These are phyloP conservation scores for Entosphenus tridentatus DNA, from an alignment of 2,113 vertebrate species.

Conservation along the genomic window DNA sequence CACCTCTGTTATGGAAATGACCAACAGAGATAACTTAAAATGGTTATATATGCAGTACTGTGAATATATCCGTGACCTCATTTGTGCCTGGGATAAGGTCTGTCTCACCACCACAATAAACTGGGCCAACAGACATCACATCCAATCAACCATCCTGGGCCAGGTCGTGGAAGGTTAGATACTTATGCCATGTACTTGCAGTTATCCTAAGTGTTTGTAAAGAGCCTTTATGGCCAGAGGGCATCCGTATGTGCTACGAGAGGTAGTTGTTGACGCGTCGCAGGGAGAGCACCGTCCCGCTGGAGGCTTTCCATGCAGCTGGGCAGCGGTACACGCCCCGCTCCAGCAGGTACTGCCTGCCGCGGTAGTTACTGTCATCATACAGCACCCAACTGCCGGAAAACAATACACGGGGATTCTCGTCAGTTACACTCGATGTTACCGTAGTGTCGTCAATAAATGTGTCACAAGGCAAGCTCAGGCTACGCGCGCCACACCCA, in stretches of 20 bases:
- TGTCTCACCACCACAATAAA: too few relatives aligned
- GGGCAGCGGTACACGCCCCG: constrained; percentile 47
- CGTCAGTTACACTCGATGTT: neutral
- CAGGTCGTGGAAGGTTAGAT: neutral
- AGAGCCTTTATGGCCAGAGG: constrained; percentile 9
- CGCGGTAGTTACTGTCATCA: constrained; percentile 65
- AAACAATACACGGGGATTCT: neutral
- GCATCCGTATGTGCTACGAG: constrained; percentile 26
- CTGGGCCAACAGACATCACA: neutral
- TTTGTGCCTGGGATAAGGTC: too few relatives aligned
- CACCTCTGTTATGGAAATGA: too few relatives aligned
- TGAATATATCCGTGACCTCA: too few relatives aligned
- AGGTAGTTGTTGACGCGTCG: constrained; percentile 48
- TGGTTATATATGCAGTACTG: too few relatives aligned
- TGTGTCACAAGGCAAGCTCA: neutral
- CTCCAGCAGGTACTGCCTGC: constrained; percentile 68
- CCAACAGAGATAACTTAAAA: too few relatives aligned
- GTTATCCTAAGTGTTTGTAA: constrained; percentile 17
- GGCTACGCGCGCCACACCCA: neutral
- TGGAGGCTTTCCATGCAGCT: constrained; percentile 48
- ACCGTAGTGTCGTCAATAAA: neutral
- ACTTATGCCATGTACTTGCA: constrained; percentile 10
- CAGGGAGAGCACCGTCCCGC: constrained; percentile 53
- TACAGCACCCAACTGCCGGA: constrained; percentile 61
- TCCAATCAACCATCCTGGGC: neutral